Conservation (phyloP, 2,797 vertebrate genomes). For the Onychomys torridus region DNA sequence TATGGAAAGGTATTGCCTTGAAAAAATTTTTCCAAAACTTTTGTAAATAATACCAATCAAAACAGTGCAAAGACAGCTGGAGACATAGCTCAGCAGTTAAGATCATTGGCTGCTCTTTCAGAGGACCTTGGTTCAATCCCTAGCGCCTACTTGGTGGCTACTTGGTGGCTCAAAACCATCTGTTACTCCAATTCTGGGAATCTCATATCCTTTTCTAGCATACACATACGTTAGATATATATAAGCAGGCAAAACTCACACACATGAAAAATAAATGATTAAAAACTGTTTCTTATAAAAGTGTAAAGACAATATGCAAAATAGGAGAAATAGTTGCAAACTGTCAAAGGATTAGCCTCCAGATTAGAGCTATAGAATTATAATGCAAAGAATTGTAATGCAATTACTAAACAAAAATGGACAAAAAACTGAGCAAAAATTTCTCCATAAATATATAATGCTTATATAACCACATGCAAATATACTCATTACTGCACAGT, state of each 20-base stretch:
- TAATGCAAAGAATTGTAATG: background rate
- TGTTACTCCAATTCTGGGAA: background rate
- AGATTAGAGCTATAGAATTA: background rate
- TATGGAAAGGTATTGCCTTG: background rate
- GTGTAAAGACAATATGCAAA: background rate
- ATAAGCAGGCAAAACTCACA: background rate
- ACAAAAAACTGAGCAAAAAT: background rate
- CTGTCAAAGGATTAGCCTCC: background rate
- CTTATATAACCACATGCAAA: background rate
- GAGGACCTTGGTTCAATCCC: background rate
- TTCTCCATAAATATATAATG: background rate
- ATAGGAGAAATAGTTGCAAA: conserved; percentile 30
- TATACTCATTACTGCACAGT: background rate
- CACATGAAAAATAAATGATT: background rate
- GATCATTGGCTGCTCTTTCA: background rate
- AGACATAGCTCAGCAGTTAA: background rate
- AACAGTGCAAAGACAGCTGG: background rate
- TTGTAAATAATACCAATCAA: background rate
- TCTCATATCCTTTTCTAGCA: background rate
- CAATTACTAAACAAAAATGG: background rate
- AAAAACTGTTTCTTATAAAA: background rate
- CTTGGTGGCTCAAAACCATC: background rate
- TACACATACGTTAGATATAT: background rate
- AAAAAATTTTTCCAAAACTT: background rate
- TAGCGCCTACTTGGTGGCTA: background rate